Base-by-base conservation (phyloP, 2,797 vertebrate genomes). In the Meda fulgida region DNA sequence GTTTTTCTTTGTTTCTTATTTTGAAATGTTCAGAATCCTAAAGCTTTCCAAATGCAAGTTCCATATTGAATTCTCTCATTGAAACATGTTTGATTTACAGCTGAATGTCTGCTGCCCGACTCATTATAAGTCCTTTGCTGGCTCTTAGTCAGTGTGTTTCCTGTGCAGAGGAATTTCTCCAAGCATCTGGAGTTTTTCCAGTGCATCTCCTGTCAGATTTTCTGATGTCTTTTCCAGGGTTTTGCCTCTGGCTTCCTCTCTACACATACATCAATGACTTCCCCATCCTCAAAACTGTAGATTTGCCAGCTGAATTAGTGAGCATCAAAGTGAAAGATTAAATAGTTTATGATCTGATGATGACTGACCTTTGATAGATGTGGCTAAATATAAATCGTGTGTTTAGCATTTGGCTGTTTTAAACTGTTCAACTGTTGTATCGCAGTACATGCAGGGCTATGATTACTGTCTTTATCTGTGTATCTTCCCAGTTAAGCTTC, bases 161-260 rank as follows among this genome's bases (percentile, higher is more conserved):
- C 81, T 67, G 72, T 31, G 46, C 0, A 3, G 14, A 38, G 60
- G 40, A 77, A 51, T 77, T 77, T 67, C 81, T 40, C 43, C 7
- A 29, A 53, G 31, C 72, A 51, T 77, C 67, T 51, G 84, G 43
- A 60, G 51, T 63, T 80, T 16, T 58, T 84, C 43, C 63, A 67
- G 80, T 48, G 38, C 26, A 60, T 40, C 55, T 69, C 51, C 58
- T 86, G 65, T 66, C 63, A 53, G 31, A 48, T 38, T 70, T 29
- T 40, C 85, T 55, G 75, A 83, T 78, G 67, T 60, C 40, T 83
- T 86, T 72, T 83, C 85, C 67, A 79, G 81, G 23, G 6, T 72
- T 60, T 34, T 73, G 75, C 58, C 29, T 77, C 38, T 19, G 38
- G n/a, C 36, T 58, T 46, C 38, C 23, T 8, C 9, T 85, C 10